A percentile compares a stretch with the other conserved stretches of the same genome.
These are phyloP conservation scores for Amyelois transitella DNA, from an alignment of 1,140 invertebrate species.

Conservation along the genomic window DNA sequence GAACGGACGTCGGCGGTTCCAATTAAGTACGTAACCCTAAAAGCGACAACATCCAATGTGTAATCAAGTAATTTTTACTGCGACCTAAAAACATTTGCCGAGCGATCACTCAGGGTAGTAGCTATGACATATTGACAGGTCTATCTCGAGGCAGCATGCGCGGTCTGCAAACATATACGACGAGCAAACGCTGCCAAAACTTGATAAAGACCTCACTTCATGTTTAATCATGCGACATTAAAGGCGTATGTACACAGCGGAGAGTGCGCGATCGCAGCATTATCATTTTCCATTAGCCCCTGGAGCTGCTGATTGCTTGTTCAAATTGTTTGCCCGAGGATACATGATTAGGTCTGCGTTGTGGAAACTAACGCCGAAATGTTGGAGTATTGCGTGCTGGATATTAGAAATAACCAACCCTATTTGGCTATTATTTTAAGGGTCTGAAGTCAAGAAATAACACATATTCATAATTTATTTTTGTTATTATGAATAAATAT, in stretches of 20 bases:
- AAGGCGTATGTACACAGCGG: constrained; percentile 52
- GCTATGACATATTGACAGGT: constrained; percentile 46
- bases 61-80: not conserved
- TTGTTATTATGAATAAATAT: too few species aligned
- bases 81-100: constrained; percentile 24
- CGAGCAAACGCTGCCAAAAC: constrained; percentile 60
- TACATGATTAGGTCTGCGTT: not conserved
- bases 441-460: too few species aligned
- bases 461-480: too few species aligned
- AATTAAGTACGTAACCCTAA: not conserved
- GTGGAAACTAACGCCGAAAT: not conserved
- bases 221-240: constrained; percentile 65
- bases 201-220: constrained; percentile 59
- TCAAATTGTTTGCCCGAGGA: constrained; percentile 27
- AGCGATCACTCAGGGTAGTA: constrained; percentile 55
- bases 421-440: too few species aligned
- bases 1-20: not conserved
- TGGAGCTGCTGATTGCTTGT: constrained; percentile 29
- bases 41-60: not conserved
- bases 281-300: constrained; percentile 54
- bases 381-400: not conserved
- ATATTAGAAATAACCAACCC: too few species aligned
- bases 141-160: constrained; percentile 42
- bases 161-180: constrained; percentile 48
- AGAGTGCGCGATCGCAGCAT: constrained; percentile 34